These are phyloP conservation scores for Nyleta sp. DNA, from an alignment of 2,888 invertebrate genomes.

Conservation along the genomic window DNA sequence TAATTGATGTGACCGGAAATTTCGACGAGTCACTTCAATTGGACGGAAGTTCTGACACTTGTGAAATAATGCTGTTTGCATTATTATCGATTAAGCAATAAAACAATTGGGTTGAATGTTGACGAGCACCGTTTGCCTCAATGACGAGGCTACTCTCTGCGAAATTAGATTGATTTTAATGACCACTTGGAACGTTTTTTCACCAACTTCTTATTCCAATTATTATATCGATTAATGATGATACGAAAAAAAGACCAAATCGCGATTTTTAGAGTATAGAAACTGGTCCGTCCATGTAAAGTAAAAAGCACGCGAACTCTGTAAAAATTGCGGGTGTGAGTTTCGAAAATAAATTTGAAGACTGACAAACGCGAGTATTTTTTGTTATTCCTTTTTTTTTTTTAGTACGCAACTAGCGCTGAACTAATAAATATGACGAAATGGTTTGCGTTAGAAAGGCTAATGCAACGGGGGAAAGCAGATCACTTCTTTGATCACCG, in stretches of 20 bases:
- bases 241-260: too few species aligned
- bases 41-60: constrained; percentile 22
- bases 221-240: too few species aligned
- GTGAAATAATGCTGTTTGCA: constrained; percentile 18
- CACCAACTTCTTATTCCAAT: too few species aligned
- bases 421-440: constrained; percentile 34
- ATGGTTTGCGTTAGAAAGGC: constrained; percentile 17
- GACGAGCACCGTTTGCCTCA: neutral
- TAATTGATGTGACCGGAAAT: constrained; percentile 31
- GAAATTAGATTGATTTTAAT: too few species aligned
- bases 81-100: constrained; percentile 34
- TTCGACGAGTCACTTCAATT: constrained; percentile 6
- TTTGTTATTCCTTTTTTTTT: neutral
- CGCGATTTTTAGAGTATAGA: neutral
- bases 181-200: too few species aligned
- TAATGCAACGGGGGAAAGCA: constrained; percentile 33
- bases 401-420: neutral
- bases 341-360: constrained; percentile 28
- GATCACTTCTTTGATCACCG: constrained; percentile 43
- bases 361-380: constrained; percentile 25
- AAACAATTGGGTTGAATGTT: constrained; percentile 14
- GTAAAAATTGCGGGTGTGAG: neutral
- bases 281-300: constrained; percentile 30
- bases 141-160: too few species aligned
- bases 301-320: neutral